Conservation (phyloP, 2,888 invertebrate genomes). For the Laspeyria flexula region DNA sequence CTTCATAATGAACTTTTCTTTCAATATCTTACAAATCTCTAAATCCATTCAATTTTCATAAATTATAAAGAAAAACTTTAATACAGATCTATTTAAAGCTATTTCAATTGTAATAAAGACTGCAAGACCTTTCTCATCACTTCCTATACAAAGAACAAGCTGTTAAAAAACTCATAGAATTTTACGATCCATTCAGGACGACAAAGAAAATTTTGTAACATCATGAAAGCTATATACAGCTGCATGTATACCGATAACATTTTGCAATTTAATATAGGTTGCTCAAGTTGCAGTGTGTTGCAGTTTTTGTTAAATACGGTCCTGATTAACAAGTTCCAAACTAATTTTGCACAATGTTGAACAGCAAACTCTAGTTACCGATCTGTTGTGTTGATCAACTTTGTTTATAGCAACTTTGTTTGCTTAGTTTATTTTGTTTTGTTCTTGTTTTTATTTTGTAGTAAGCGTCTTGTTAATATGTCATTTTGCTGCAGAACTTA, state of each 20-base stretch:
- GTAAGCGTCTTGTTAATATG: too few relatives aligned
- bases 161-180: slow-evolving; percentile 14
- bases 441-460: not conserved
- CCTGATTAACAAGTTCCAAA: slow-evolving; percentile 40
- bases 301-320: slow-evolving; percentile 32
- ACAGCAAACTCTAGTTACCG: slow-evolving; percentile 22
- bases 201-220: slow-evolving; percentile 21
- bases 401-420: not conserved
- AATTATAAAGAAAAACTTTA: too few relatives aligned
- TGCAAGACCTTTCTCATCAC: not conserved
- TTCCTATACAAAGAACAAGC: slow-evolving; percentile 8
- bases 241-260: slow-evolving; percentile 35
- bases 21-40: too few relatives aligned
- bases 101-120: not conserved
- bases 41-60: too few relatives aligned
- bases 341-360: slow-evolving; percentile 34
- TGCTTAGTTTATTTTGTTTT: not conserved
- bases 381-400: slow-evolving; percentile 21
- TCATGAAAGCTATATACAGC: slow-evolving; percentile 23
- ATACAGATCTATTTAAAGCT: too few relatives aligned
- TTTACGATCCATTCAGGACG: slow-evolving; percentile 18
- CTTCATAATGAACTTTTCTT: too few relatives aligned
- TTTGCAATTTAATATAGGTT: slow-evolving; percentile 33
- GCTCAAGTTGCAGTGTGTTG: slow-evolving; percentile 17
- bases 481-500: too few relatives aligned